Conservation (phyloP, 2,113 vertebrate species). For the Hucho hucho region DNA sequence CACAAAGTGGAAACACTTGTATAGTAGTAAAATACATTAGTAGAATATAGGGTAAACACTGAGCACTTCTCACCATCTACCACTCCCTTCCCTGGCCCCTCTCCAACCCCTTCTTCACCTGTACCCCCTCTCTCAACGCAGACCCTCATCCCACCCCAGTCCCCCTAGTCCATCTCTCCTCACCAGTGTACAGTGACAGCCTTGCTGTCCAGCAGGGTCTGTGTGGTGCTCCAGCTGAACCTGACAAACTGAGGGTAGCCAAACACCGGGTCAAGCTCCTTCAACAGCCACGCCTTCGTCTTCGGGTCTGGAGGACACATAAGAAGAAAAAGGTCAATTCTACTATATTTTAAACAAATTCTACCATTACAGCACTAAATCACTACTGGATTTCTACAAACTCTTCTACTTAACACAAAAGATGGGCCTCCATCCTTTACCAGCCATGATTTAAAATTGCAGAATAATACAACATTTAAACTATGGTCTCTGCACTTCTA, state of each 20-base stretch:
- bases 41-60: too few relatives aligned
- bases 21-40: too few relatives aligned
- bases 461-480: too few relatives aligned
- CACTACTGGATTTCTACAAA: too few relatives aligned
- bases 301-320: constrained; percentile 80
- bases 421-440: too few relatives aligned
- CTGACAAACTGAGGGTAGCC: constrained; percentile 90
- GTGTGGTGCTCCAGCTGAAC: constrained; percentile 90
- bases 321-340: not conserved
- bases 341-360: not conserved
- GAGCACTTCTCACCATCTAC: not conserved
- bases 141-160: not conserved
- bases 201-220: constrained; percentile 82
- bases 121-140: not conserved
- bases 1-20: too few relatives aligned
- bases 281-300: constrained; percentile 85
- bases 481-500: too few relatives aligned
- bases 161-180: constrained; percentile 15
- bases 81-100: too few relatives aligned
- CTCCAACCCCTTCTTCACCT: not conserved
- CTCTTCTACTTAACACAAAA: too few relatives aligned
- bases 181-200: constrained; percentile 77
- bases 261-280: constrained; percentile 84
- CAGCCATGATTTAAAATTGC: too few relatives aligned
- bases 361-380: not conserved